Conservation (phyloP, 53 echinoderm and acorn worm species). For the Echinometra lucunter region DNA sequence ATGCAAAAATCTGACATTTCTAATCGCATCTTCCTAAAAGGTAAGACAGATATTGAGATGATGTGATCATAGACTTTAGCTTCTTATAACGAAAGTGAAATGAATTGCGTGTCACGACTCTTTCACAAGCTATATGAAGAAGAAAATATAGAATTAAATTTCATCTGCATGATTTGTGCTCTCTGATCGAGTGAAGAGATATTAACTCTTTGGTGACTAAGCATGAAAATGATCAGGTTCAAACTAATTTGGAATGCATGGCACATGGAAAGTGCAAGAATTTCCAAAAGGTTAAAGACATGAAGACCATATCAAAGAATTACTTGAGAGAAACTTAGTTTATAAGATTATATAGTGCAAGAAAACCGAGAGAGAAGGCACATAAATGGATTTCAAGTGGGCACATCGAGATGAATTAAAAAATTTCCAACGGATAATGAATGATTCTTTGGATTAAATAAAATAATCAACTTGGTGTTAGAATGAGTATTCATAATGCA, state of each 20-base stretch:
- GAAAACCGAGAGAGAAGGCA: too few relatives aligned
- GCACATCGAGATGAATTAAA: too few relatives aligned
- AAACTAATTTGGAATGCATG: background rate
- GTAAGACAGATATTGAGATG: background rate
- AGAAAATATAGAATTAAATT: background rate
- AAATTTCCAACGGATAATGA: too few relatives aligned
- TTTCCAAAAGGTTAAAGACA: too few relatives aligned
- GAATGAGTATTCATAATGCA: too few relatives aligned
- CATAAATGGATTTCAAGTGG: too few relatives aligned
- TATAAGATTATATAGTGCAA: background rate
- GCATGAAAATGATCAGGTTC: background rate
- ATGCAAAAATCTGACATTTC: constrained; percentile 12
- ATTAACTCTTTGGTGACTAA: background rate
- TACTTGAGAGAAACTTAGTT: background rate
- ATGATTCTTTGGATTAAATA: too few relatives aligned
- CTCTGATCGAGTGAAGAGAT: background rate
- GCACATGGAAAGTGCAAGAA: too few relatives aligned
- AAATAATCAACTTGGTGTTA: too few relatives aligned
- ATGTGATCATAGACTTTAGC: background rate
- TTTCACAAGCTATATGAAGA: background rate
- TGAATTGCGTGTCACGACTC: too few relatives aligned
- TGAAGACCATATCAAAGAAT: background rate
- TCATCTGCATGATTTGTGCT: background rate
- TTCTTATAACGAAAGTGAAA: background rate
- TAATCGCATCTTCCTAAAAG: background rate